Evolutionary conservation across 2,113 vertebrate genomes (phyloP).

Genomic region (Mystacornis crossleyi): DNA sequence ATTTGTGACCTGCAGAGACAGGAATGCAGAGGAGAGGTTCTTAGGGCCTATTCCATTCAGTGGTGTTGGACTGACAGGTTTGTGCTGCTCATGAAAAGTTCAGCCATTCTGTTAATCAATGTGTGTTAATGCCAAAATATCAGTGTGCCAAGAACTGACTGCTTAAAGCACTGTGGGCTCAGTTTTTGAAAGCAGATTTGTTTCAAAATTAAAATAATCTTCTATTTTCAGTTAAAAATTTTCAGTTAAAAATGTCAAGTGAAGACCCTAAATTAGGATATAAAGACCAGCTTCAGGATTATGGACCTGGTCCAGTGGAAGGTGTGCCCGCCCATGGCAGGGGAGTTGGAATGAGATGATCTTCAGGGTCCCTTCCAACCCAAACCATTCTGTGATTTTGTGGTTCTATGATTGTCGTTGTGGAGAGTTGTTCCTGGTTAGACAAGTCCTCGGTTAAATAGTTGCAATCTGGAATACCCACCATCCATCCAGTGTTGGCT

Average conservation of each 20-base stretch:
- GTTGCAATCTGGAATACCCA: background rate
- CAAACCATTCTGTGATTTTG: background rate
- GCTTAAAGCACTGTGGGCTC: background rate
- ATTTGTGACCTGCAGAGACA: background rate
- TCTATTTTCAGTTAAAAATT: background rate
- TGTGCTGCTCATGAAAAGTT: background rate
- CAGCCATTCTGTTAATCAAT: background rate
- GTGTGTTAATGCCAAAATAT: background rate
- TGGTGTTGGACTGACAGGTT: background rate
- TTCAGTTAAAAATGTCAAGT: background rate
- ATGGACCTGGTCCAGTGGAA: background rate
- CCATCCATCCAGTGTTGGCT: background rate
- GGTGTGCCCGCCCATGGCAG: background rate
- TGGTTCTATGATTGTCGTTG: rapidly evolving
- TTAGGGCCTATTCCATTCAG: background rate
- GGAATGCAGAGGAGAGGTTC: background rate
- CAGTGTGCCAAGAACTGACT: background rate
- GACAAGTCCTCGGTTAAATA: background rate
- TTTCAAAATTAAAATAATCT: background rate
- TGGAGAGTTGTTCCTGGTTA: background rate
- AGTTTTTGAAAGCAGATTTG: background rate
- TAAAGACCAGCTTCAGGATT: background rate
- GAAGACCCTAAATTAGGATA: background rate
- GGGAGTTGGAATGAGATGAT: background rate
- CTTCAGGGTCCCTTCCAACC: background rate